phyloP scores from a whole-genome alignment of 1,140 invertebrate genomes.

The Zaprionus camerounensis region DNA sequence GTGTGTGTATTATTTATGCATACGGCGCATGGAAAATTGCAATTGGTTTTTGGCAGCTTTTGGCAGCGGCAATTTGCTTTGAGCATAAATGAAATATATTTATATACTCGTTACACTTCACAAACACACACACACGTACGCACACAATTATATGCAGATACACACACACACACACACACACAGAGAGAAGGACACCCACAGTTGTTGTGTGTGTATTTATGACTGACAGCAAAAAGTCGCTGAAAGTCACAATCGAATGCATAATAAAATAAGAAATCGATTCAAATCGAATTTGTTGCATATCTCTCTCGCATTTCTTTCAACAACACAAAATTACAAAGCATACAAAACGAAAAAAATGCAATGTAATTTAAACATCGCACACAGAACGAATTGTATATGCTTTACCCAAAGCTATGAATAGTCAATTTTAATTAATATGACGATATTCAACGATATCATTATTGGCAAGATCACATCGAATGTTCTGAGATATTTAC shows the following conservation, averaged over 20 bases:
- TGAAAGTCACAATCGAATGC: slow-evolving; percentile 53
- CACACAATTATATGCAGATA: slow-evolving; percentile 6
- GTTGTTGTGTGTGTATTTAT: slow-evolving; percentile 29
- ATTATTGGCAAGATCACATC: neutral
- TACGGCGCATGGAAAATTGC: slow-evolving; percentile 78
- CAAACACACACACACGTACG: slow-evolving; percentile 6
- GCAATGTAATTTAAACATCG: slow-evolving; percentile 1
- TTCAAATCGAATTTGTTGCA: slow-evolving; percentile 39
- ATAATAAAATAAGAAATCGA: slow-evolving; percentile 55
- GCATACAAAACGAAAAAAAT: slow-evolving; percentile 12
- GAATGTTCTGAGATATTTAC: too few relatives aligned
- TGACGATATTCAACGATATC: neutral
- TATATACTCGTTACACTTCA: slow-evolving; percentile 33
- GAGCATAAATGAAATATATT: slow-evolving; percentile 57
- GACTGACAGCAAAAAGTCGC: slow-evolving; percentile 20
- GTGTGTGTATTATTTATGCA: slow-evolving; percentile 72
- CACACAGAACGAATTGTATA: neutral
- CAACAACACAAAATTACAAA: slow-evolving; percentile 4
- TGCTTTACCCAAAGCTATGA: neutral
- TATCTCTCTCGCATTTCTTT: slow-evolving; percentile 20
- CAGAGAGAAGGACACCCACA: too few relatives aligned
- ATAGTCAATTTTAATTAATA: neutral
- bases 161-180: neutral
- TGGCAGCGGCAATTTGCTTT: slow-evolving; percentile 57
- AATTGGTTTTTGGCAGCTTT: slow-evolving; percentile 72